phyloP scores from a whole-genome alignment of 2,113 vertebrate genomes.

The Australoheros scitulus region DNA sequence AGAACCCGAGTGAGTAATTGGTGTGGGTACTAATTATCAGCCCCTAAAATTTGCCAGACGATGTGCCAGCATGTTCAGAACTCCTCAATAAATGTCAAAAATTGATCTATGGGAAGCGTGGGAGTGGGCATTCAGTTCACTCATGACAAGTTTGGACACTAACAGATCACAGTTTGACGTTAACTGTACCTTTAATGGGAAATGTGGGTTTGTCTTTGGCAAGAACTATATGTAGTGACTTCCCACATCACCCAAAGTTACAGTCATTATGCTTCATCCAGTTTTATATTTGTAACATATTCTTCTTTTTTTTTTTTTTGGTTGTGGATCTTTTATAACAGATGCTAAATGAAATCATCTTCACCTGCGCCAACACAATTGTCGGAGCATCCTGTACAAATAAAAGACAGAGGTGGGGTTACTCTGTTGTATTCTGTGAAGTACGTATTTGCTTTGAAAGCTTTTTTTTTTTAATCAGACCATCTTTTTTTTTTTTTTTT shows the following conservation, averaged over 20 bases:
- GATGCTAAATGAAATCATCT: neutral
- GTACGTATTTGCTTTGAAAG: constrained; percentile 58
- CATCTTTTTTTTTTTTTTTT: constrained; percentile 4
- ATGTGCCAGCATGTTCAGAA: constrained; percentile 15
- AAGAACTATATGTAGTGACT: neutral
- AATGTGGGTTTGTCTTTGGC: neutral
- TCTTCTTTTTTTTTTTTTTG: too few species aligned
- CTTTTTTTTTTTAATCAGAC: constrained; percentile 34
- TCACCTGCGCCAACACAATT: neutral
- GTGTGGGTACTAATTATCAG: constrained; percentile 44
- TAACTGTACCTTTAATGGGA: neutral
- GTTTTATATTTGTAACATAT: neutral
- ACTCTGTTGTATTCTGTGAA: constrained; percentile 8
- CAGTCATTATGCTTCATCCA: constrained; percentile 4
- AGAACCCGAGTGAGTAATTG: constrained; percentile 47
- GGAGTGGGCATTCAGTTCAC: neutral
- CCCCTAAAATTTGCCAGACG: constrained; percentile 9
- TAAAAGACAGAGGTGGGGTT: neutral
- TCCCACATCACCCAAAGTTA: neutral
- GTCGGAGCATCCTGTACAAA: neutral
- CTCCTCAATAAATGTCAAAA: constrained; percentile 43
- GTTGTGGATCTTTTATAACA: neutral
- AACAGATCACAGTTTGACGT: constrained; percentile 12
- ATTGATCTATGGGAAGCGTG: neutral
- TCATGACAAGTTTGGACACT: constrained; percentile 12